phyloP scores from a whole-genome alignment of 2,797 vertebrate genomes.

The Cryptoblepharus egeriae region DNA sequence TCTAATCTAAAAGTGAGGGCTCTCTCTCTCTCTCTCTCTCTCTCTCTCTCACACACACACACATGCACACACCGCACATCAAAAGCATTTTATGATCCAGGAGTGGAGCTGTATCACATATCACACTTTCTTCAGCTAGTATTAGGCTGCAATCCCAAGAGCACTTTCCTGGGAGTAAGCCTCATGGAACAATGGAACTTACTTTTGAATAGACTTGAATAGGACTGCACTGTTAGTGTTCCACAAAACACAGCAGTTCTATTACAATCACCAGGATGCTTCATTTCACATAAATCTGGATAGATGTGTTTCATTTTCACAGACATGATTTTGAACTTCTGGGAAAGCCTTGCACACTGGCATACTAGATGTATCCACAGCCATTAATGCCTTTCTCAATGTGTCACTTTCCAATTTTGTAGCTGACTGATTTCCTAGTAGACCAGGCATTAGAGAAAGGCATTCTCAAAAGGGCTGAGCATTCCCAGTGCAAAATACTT shows the following conservation, averaged over 20 bases:
- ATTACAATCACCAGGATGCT: not conserved
- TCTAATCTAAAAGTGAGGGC: not conserved
- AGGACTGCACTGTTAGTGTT: too few species aligned
- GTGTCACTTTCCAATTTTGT: slow-evolving; percentile 57
- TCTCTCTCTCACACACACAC: too few species aligned
- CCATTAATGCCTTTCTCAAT: slow-evolving; percentile 43
- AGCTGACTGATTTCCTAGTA: slow-evolving; percentile 60
- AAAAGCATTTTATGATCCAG: not conserved
- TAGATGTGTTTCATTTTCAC: not conserved
- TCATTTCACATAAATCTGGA: accelerated
- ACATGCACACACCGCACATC: accelerated
- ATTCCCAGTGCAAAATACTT: accelerated
- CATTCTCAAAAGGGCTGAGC: slow-evolving; percentile 29
- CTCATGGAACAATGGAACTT: too few species aligned
- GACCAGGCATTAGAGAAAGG: slow-evolving; percentile 43
- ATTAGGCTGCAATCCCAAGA: too few species aligned
- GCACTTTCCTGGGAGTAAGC: too few species aligned
- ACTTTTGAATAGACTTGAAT: too few species aligned
- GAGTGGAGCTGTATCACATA: not conserved
- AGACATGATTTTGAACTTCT: slow-evolving; percentile 28
- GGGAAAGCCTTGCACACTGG: slow-evolving; percentile 18
- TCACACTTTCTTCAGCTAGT: not conserved
- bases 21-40: not conserved
- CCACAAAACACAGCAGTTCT: not conserved
- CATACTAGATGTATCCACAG: not conserved